Percentiles rank a stretch among this genome's conserved stretches.
These are phyloP conservation scores for Corythornis leucogaster DNA, from an alignment of 2,797 vertebrate genomes.

Conservation along the genomic window DNA sequence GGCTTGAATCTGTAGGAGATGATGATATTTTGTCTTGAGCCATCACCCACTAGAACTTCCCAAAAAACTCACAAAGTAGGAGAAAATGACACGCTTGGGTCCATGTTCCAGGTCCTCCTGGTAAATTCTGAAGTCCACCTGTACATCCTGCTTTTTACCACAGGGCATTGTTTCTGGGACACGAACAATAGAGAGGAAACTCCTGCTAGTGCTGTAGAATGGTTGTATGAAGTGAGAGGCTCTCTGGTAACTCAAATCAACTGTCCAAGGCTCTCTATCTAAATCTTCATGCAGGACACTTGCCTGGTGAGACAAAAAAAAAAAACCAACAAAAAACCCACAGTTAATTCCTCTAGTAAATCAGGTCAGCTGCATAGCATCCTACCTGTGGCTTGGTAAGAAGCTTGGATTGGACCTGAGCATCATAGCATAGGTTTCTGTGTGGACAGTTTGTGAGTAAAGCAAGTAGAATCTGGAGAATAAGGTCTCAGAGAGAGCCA, in stretches of 20 bases:
- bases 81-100: constrained; percentile 77
- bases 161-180: constrained; percentile 64
- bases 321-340: no score
- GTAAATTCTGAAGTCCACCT: constrained; percentile 81
- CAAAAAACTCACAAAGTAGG: constrained; percentile 80
- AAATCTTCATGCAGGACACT: neutral
- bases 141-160: constrained; percentile 30
- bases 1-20: neutral
- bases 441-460: neutral
- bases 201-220: constrained; percentile 84
- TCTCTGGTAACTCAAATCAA: constrained; percentile 27
- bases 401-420: neutral
- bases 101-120: constrained; percentile 70
- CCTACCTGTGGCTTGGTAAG: neutral
- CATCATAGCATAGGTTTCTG: neutral
- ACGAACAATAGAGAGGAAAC: constrained; percentile 78
- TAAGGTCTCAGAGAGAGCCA: neutral
- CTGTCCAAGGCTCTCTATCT: neutral
- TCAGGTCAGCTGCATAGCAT: neutral
- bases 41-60: neutral
- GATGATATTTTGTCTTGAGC: neutral
- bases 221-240: constrained; percentile 1
- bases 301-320: constrained; percentile 66
- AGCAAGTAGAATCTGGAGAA: neutral
- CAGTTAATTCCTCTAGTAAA: neutral